Base-by-base conservation (phyloP, 1,140 invertebrate genomes). In the Aphaenogaster ashmeadi region DNA sequence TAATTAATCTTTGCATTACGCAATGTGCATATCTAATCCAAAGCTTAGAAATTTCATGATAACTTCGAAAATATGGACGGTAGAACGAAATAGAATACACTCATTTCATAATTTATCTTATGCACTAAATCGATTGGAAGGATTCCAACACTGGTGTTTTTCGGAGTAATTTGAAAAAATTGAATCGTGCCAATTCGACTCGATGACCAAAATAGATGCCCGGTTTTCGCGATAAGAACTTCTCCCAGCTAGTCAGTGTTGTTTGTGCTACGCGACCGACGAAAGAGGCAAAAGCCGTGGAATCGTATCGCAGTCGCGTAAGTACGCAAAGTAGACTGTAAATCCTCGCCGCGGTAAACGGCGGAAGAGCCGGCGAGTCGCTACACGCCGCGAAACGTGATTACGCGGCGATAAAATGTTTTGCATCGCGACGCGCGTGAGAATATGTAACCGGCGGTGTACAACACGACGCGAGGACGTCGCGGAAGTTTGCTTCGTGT, bases 341-440 rank as follows among this genome's bases (percentile, higher is more conserved):
- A 80, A 69, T 69, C 62, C 36, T 66, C 44, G n/a, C n/a, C 9
- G 36, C 1, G 11, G 62, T 52, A 69, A 50, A 69, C 13, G n/a
- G 15, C 52, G 47, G 50, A 36, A 69, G 62, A 18, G 5, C 4
- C 78, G 60, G n/a, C 11, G 44, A 47, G 36, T 67, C 66, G 21
- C 41, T 27, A 50, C 11, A 69, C 44, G 21, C 44, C 41, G 66
- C 41, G 52, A 44, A 75, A 87, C 41, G 62, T 77, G 78, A 81
- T 83, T 84, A 86, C 83, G 27, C 64, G 77, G 47, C 50, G 64
- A 72, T 72, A 84, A 74, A 84, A 60, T 27, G 41, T 74, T 83
- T 83, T 52, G 62, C 62, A 52, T 83, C 44, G 79, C 62, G 62
- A 36, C 3, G 41, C 50, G 66, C 67, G 80, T 83, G 67, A 83